Conservation (phyloP, 2,797 vertebrate species). For the Hafferia zeledoni region DNA sequence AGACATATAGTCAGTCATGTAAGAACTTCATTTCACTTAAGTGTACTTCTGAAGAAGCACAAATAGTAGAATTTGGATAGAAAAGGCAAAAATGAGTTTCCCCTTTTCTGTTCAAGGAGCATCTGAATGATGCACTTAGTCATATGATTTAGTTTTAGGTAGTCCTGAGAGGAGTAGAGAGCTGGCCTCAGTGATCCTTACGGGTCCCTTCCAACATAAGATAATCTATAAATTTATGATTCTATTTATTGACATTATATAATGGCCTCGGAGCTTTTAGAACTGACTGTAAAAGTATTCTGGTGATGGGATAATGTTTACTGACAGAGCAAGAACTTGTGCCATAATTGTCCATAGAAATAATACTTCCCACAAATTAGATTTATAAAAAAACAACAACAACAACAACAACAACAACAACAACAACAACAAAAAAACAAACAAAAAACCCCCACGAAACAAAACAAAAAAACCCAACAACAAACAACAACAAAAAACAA, state of each 20-base stretch:
- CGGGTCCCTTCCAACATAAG: not conserved
- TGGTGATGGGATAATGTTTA: not conserved
- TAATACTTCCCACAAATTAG: not conserved
- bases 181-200: not conserved
- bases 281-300: not conserved
- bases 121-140: not conserved
- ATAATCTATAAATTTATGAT: not conserved
- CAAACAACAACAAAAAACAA: too few species aligned
- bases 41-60: not conserved
- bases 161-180: not conserved
- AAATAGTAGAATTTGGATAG: not conserved
- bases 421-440: too few species aligned
- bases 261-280: rapidly evolving
- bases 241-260: not conserved
- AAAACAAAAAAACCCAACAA: too few species aligned
- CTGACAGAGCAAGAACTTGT: not conserved
- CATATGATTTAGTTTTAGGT: not conserved
- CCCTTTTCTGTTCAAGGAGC: rapidly evolving
- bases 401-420: too few species aligned
- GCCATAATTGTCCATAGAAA: not conserved
- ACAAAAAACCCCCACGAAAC: too few species aligned
- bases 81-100: not conserved
- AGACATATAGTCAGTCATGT: rapidly evolving
- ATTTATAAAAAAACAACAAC: not conserved
- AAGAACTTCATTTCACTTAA: not conserved